Base-by-base conservation (phyloP, 2,113 vertebrate genomes). In the Periophthalmus modestus region DNA sequence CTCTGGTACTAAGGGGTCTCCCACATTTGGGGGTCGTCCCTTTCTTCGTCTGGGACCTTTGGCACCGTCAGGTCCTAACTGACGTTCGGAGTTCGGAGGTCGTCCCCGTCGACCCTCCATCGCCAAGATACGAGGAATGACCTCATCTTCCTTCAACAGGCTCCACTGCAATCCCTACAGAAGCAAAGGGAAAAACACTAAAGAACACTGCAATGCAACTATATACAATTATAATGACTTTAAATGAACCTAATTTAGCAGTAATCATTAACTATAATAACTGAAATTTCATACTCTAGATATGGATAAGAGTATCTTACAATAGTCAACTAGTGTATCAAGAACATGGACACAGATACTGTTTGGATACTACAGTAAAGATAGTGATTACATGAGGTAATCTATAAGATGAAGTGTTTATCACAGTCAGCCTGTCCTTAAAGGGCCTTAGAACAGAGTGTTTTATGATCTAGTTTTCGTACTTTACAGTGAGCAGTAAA, bases 131-230 rank as follows among this genome's bases (percentile, higher is more conserved):
- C 87, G 95, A 71, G 97, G 96, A 87, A 96, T 84, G 33, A 98
- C 95, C 58, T 98, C 98, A 75, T 98, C 97, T 74, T 98, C 96
- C 85, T 96, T 97, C 93, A 99, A 93, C 52, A 97, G 93, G 92
- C 93, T 96, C 98, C 98, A 99, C 91, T 98, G 98, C 92, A 98
- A 91, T 68, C 97, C 98, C 98, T 99, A 90, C 68, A 76, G 71
- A 50, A 71, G 52, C 15, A 54, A n/a, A 50, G 61, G 69, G 58
- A 68, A 36, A 28, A 34, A 68, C 36, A 66, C n/a, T 36, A 39
- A 79, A 43, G 39, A 16, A 63, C 28, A 69, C 74, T 69, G 70
- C 34, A 65, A 21, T 43, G 28, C 66, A 33, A 66, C n/a, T 57
- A 24, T 15, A 7, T 65, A 66, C n/a, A 2, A 46, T 43, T n/a